Evolutionary conservation across 2,113 vertebrate genomes (phyloP).

Genomic region (Holacanthus passer): DNA sequence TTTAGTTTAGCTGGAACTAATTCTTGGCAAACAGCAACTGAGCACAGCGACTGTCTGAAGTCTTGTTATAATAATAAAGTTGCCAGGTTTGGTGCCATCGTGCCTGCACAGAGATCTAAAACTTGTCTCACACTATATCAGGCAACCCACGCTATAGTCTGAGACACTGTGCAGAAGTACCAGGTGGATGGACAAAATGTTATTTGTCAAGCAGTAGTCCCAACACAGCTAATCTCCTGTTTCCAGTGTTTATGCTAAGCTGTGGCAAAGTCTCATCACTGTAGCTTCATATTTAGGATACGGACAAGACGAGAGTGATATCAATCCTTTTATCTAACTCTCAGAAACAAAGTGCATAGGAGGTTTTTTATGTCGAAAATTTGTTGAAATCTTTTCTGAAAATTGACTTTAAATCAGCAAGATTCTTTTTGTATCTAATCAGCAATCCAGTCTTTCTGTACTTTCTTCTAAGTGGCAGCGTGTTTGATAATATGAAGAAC

Average conservation of each 20-base stretch:
- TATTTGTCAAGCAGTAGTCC: not conserved
- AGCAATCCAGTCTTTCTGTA: too few species aligned
- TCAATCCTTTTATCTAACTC: not conserved
- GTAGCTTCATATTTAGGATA: too few species aligned
- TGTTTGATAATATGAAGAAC: not conserved
- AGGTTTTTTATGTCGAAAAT: too few species aligned
- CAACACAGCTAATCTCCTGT: too few species aligned
- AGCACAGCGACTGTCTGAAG: not conserved
- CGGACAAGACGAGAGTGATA: not conserved
- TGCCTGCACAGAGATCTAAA: not conserved
- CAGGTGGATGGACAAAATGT: not conserved
- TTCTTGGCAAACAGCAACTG: not conserved
- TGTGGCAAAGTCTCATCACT: too few species aligned
- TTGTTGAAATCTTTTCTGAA: too few species aligned
- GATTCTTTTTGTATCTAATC: too few species aligned
- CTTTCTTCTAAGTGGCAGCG: too few species aligned
- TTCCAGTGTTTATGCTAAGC: too few species aligned
- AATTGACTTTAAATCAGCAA: too few species aligned
- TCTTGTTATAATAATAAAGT: not conserved
- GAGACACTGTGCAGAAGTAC: not conserved
- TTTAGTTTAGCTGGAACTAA: not conserved
- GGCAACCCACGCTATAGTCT: not conserved
- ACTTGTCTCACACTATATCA: not conserved
- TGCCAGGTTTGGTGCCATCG: not conserved
- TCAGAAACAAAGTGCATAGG: not conserved